Evolutionary conservation across 2,113 vertebrate genomes (phyloP).

Genomic region (Macaca mulatta): DNA sequence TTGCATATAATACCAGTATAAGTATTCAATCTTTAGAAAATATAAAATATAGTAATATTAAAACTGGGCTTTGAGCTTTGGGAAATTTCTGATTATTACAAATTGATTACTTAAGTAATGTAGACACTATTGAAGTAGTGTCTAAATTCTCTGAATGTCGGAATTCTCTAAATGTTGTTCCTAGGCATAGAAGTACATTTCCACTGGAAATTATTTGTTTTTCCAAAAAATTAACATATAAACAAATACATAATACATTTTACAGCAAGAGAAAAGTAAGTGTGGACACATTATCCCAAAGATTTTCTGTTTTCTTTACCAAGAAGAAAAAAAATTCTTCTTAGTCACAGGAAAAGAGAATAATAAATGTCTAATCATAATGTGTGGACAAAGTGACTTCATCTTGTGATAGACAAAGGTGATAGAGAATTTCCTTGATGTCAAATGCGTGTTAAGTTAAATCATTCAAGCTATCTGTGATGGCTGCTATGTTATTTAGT

Average conservation of each 20-base stretch:
- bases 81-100: conserved; percentile 16
- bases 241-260: not conserved
- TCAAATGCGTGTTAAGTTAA: not conserved
- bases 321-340: not conserved
- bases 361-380: not conserved
- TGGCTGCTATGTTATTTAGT: not conserved
- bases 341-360: not conserved
- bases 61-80: not conserved
- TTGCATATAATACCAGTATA: not conserved
- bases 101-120: not conserved
- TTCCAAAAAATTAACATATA: not conserved
- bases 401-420: not conserved
- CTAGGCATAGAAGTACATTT: not conserved
- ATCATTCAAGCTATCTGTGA: not conserved
- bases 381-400: not conserved
- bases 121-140: not conserved
- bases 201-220: not conserved
- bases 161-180: conserved; percentile 9
- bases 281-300: not conserved
- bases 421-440: not conserved
- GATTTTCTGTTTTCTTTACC: conserved; percentile 3
- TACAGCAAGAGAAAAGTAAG: not conserved
- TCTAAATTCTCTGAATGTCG: not conserved
- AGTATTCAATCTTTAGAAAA: not conserved
- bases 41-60: not conserved